Base-by-base conservation (phyloP, 2,797 vertebrate genomes). In the Artibeus lituratus region DNA sequence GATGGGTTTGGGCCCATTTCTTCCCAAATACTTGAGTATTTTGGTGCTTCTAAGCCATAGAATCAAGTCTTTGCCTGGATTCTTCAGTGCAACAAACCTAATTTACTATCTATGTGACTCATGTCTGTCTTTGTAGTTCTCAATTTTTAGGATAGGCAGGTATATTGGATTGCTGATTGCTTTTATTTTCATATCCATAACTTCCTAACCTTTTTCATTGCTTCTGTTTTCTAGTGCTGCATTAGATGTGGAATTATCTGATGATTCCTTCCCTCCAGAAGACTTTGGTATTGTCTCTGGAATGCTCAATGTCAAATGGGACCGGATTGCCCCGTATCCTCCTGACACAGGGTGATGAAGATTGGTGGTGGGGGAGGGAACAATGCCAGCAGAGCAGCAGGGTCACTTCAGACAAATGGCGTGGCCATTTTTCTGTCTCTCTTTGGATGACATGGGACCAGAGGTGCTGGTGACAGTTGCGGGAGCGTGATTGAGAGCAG, bases 301-400 rank as follows among this genome's bases (percentile, higher is more conserved):
- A 95, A 99, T 99, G 99, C 98, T 99, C 89, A 99, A 98, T 0
- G 99, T 99, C 78, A 99, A 99, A 92, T 99, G 99, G 99, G 99
- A 99, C 98, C 98, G 99, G 53, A 99, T 99, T 0, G 99, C 99
- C 8, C 99, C 99, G 99, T 99, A 99, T 99, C 99, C 98, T 99
- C 99, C 95, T 90, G 65, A 57, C 73, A 11, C 4, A 73, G 57
- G 57, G 70, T 73, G 73, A 42, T 26, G 10, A 24, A 69, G 85
- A 16, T 42, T 53, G 37, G 39, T 12, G 14, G 15, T 1, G 53
- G 67, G 24, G 19, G 18, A 12, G 18, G 39, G 21, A 4, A 39
- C 14, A 0, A 19, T 51, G 47, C 65, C 78, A 14, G 8, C 39
- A 67, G 26, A 74, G n/a, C 24, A 18, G 22, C 26, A 29, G 5